Percentiles rank a stretch among this genome's conserved stretches.
Evolutionary conservation across 2,797 vertebrate species (phyloP).

Genomic region (Sebastes elongatus): DNA sequence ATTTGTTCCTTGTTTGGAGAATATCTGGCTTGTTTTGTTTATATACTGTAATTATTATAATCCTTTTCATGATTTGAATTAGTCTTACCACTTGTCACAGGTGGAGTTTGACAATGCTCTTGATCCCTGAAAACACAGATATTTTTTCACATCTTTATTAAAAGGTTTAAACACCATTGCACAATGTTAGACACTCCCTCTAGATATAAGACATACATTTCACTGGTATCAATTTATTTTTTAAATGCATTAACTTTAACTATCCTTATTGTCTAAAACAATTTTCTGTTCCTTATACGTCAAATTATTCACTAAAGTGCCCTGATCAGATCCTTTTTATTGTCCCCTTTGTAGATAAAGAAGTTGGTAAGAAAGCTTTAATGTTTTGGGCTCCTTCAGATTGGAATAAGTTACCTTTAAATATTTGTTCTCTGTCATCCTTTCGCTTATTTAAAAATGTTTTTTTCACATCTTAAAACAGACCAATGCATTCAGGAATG

Average conservation of each 20-base stretch:
- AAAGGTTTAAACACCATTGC: neutral
- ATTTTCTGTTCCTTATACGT: neutral
- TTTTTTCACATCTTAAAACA: neutral
- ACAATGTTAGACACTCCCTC: neutral
- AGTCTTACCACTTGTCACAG: slow-evolving; percentile 58
- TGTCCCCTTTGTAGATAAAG: too few species aligned
- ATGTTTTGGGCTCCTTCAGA: too few species aligned
- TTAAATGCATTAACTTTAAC: neutral
- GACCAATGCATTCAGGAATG: neutral
- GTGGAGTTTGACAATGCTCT: neutral
- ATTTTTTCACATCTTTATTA: neutral
- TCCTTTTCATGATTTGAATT: neutral
- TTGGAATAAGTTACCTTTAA: too few species aligned
- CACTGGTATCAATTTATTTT: neutral
- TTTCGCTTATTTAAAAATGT: neutral
- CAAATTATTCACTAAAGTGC: neutral
- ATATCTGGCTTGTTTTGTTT: neutral
- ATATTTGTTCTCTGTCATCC: neutral
- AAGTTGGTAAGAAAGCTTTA: too few species aligned
- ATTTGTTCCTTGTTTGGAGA: neutral
- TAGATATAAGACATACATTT: neutral
- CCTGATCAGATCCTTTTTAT: too few species aligned
- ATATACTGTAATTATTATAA: neutral
- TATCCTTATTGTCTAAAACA: neutral
- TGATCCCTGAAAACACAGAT: slow-evolving; percentile 43